These are phyloP conservation scores for Melospiza georgiana DNA, from an alignment of 2,113 vertebrate genomes.

Conservation along the genomic window DNA sequence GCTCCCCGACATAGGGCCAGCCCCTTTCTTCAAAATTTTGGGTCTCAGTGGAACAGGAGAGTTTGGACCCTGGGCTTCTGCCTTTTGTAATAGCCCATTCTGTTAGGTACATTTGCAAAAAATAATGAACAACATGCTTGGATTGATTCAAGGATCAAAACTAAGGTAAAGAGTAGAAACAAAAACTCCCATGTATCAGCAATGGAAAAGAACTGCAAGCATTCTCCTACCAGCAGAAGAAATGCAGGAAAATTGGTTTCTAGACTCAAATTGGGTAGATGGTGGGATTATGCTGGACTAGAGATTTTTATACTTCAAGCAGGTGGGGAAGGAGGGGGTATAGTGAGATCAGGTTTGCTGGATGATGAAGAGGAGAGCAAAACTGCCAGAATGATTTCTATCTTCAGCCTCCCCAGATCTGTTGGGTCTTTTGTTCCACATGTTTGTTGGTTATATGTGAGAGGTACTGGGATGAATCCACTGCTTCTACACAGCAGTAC, in stretches of 20 bases:
- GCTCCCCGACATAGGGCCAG: neutral
- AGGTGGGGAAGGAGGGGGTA: neutral
- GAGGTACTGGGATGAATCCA: neutral
- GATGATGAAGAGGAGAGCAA: neutral
- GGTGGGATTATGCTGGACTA: neutral
- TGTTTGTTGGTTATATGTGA: neutral
- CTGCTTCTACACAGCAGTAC: neutral
- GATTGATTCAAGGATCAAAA: neutral
- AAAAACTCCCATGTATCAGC: fast-evolving
- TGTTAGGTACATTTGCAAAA: neutral
- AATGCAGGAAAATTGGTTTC: neutral
- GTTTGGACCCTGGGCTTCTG: neutral
- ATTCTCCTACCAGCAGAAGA: neutral
- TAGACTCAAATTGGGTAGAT: neutral
- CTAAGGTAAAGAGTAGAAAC: neutral
- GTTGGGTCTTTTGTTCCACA: neutral
- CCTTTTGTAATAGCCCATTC: neutral
- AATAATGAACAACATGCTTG: neutral
- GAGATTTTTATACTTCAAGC: neutral
- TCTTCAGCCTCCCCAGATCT: neutral
- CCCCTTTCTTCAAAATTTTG: neutral
- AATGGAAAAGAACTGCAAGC: neutral
- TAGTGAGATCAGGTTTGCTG: neutral
- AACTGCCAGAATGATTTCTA: neutral
- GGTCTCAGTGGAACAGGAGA: neutral